These are phyloP conservation scores for Lasioglossum malachurum DNA, from an alignment of 2,888 invertebrate species.

Conservation along the genomic window DNA sequence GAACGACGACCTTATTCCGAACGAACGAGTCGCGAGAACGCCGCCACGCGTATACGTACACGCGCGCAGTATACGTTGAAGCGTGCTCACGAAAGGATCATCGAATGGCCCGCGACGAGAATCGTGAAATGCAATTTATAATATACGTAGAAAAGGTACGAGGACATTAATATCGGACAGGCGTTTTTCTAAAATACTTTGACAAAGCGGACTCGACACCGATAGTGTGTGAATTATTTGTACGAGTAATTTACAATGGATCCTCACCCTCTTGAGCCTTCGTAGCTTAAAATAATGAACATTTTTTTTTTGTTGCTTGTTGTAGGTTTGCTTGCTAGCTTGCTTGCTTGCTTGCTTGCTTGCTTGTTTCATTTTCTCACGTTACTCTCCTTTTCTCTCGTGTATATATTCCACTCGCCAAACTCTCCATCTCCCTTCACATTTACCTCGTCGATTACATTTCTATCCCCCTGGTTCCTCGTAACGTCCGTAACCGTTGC, in stretches of 20 bases:
- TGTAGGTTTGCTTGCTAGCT: constrained; percentile 22
- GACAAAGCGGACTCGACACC: constrained; percentile 79
- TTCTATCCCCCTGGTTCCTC: constrained; percentile 10
- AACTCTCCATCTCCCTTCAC: constrained; percentile 4
- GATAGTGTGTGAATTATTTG: constrained; percentile 76
- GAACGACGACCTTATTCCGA: constrained; percentile 62
- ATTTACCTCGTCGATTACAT: not conserved
- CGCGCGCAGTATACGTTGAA: constrained; percentile 35
- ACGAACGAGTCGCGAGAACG: constrained; percentile 64
- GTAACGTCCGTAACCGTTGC: constrained; percentile 39
- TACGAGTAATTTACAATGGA: constrained; percentile 76
- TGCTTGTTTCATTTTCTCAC: constrained; percentile 8
- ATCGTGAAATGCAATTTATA: constrained; percentile 68
- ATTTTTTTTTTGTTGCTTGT: constrained; percentile 55
- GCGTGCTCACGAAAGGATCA: constrained; percentile 62
- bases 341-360: not conserved
- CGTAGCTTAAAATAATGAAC: constrained; percentile 78
- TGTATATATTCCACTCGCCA: constrained; percentile 9
- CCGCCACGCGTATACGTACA: constrained; percentile 43
- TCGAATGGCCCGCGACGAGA: constrained; percentile 69
- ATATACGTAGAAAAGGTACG: constrained; percentile 75
- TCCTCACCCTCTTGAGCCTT: constrained; percentile 74
- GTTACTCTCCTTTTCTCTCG: not conserved
- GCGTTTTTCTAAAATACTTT: constrained; percentile 73
- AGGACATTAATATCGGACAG: constrained; percentile 74